phyloP scores from a whole-genome alignment of 2,888 invertebrate species.

The Leptopilina syphax region DNA sequence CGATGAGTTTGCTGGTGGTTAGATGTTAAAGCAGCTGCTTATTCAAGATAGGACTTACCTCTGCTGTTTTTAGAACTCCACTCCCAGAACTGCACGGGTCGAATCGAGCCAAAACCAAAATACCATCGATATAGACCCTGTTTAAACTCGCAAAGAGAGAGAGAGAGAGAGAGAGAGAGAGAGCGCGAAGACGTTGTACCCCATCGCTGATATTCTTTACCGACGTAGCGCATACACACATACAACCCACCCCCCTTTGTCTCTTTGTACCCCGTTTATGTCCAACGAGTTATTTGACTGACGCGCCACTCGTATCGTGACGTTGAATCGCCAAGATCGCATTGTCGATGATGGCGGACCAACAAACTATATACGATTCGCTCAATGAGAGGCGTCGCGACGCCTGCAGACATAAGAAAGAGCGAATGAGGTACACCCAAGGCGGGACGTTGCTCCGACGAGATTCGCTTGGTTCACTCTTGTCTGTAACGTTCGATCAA shows the following conservation, averaged over 20 bases:
- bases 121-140: constrained; percentile 71
- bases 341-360: constrained; percentile 44
- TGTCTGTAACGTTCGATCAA: not conserved
- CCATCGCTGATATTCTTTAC: constrained; percentile 51
- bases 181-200: constrained; percentile 45
- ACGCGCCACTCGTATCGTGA: constrained; percentile 36
- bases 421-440: constrained; percentile 36
- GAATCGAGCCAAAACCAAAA: constrained; percentile 77
- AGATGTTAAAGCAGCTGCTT: constrained; percentile 27
- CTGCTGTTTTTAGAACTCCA: constrained; percentile 77
- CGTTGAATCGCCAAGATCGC: constrained; percentile 41
- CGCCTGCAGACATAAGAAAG: constrained; percentile 26
- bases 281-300: constrained; percentile 48
- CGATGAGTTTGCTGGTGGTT: constrained; percentile 16
- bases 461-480: not conserved
- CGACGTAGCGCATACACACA: constrained; percentile 38
- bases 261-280: constrained; percentile 57
- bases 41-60: constrained; percentile 71
- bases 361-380: constrained; percentile 37
- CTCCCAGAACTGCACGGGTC: constrained; percentile 76
- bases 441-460: constrained; percentile 15
- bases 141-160: constrained; percentile 41
- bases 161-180: too few relatives aligned
- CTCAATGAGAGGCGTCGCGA: constrained; percentile 29
- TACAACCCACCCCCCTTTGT: constrained; percentile 43